A percentile compares a stretch with the other conserved stretches of the same genome.
These are phyloP conservation scores for Danaus chrysippus DNA, from an alignment of 2,888 invertebrate species.

Conservation along the genomic window DNA sequence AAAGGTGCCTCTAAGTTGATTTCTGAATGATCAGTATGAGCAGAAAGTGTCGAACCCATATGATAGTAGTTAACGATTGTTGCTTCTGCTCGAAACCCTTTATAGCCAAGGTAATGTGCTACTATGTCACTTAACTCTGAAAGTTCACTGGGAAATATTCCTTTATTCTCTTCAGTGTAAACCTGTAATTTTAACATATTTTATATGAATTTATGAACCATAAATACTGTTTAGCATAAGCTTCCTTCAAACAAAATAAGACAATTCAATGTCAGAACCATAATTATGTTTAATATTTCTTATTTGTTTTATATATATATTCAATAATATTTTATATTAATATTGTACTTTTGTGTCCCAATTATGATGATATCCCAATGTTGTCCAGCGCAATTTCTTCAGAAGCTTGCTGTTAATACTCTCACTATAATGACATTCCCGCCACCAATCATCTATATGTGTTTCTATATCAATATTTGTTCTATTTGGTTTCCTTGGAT, in stretches of 20 bases:
- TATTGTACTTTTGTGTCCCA: conserved; percentile 94
- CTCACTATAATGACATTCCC: conserved; percentile 69
- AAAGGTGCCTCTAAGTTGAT: conserved; percentile 90
- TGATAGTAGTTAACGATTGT: conserved; percentile 98
- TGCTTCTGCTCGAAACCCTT: conserved; percentile 88
- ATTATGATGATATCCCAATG: conserved; percentile 98
- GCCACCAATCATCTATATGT: conserved; percentile 81
- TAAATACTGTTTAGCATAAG: too few relatives aligned
- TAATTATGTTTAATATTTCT: too few relatives aligned
- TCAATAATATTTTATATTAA: conserved; percentile 34
- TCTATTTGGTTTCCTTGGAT: conserved; percentile 85
- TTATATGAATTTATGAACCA: neutral
- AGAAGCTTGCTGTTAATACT: conserved; percentile 55
- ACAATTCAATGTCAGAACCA: too few relatives aligned
- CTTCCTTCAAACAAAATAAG: too few relatives aligned
- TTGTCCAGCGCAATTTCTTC: conserved; percentile 91
- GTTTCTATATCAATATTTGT: conserved; percentile 81
- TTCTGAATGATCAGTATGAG: conserved; percentile 97
- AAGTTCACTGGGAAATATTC: conserved; percentile 87
- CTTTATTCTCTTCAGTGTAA: conserved; percentile 83
- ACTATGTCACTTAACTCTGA: conserved; percentile 81
- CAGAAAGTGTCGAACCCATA: conserved; percentile 93
- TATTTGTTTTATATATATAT: too few relatives aligned
- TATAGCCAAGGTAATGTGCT: conserved; percentile 78
- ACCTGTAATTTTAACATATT: conserved; percentile 59